These are phyloP conservation scores for Drosophila niveifrons DNA, from an alignment of 2,888 invertebrate genomes.

Conservation along the genomic window DNA sequence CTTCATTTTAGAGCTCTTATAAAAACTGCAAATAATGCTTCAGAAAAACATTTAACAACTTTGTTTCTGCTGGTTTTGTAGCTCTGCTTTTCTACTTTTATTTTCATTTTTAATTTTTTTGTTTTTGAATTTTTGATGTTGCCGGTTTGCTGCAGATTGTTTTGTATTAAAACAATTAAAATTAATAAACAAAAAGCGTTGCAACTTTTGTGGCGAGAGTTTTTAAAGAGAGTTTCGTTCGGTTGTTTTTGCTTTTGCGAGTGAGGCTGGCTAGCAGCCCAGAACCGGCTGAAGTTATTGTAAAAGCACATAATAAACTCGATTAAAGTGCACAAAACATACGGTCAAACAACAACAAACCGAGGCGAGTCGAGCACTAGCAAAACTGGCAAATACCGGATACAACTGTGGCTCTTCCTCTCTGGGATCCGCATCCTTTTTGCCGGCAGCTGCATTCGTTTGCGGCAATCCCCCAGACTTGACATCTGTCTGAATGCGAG, in stretches of 20 bases:
- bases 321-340: conserved; percentile 75
- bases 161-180: conserved; percentile 65
- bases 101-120: conserved; percentile 7
- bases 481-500: conserved; percentile 17
- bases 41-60: conserved; percentile 32
- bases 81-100: neutral
- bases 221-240: conserved; percentile 57
- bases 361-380: conserved; percentile 37
- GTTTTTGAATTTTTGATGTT: conserved; percentile 5
- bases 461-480: conserved; percentile 17
- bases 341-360: conserved; percentile 63
- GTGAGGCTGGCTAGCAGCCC: neutral
- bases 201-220: conserved; percentile 59
- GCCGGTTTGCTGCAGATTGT: conserved; percentile 24
- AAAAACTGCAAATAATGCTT: conserved; percentile 26
- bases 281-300: conserved; percentile 9
- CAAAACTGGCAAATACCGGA: conserved; percentile 55
- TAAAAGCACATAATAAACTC: conserved; percentile 73
- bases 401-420: conserved; percentile 53
- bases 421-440: conserved; percentile 5
- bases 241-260: conserved; percentile 14
- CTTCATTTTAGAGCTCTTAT: conserved; percentile 17
- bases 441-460: neutral
- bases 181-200: conserved; percentile 67
- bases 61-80: conserved; percentile 28